Conservation (phyloP, 1,140 invertebrate genomes). For the Caenorhabditis tropicalis region DNA sequence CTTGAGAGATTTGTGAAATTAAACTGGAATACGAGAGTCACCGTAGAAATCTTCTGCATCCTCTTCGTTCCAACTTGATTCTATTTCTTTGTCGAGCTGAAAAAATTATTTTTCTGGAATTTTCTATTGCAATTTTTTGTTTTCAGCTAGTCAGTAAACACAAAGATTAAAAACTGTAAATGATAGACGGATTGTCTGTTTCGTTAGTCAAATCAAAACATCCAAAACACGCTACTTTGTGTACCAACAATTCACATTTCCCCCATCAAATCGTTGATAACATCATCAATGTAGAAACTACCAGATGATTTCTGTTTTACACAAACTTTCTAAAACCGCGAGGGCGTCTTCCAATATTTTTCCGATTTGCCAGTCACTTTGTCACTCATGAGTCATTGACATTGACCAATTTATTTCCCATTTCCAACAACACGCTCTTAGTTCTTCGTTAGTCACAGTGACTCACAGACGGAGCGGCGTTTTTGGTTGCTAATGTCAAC, state of each 20-base stretch:
- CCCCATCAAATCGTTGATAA: constrained; percentile 5
- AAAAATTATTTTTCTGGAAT: not conserved
- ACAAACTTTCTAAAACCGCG: not conserved
- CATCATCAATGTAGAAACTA: not conserved
- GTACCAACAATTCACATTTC: not conserved
- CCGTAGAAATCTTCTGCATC: not conserved
- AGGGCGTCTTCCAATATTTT: not conserved
- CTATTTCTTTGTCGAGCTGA: constrained; percentile 1
- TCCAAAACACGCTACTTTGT: constrained; percentile 2
- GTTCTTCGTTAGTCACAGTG: not conserved
- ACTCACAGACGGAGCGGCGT: constrained; percentile 42
- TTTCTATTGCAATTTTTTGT: not conserved
- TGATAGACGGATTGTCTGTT: not conserved
- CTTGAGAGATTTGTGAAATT: not conserved
- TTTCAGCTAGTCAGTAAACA: not conserved
- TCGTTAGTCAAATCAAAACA: not conserved
- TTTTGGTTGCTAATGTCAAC: constrained; percentile 24
- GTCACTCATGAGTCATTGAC: constrained; percentile 22
- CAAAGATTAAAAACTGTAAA: not conserved
- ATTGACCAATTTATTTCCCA: not conserved
- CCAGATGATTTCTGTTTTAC: constrained; percentile 11
- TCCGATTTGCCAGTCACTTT: not conserved
- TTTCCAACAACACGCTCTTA: not conserved
- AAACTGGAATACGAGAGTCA: not conserved
- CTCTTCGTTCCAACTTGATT: not conserved